Base-by-base conservation (phyloP, 2,797 vertebrate species). In the Serranus cabrilla region DNA sequence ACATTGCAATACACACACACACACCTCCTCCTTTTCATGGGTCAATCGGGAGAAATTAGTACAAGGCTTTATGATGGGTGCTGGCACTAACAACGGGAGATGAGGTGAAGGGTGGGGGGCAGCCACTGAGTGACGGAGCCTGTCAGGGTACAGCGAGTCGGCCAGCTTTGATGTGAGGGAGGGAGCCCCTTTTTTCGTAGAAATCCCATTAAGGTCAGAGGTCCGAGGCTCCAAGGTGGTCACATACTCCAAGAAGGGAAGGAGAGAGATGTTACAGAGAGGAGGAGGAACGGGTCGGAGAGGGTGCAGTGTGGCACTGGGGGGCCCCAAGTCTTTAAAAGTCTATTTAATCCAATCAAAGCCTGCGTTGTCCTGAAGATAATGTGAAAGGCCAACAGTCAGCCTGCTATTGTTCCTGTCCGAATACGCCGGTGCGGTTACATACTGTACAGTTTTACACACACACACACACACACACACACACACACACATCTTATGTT, bases 141-240 rank as follows among this genome's bases (percentile, higher is more conserved):
- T 78, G 81, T 86, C 78, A 80, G 58, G 64, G 76, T 46, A 55
- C 79, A 40, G 64, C 40, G 66, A 70, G 76, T 37, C 17, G 76
- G 59, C 21, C 20, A 50, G 42, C 89, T 91, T 90, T 91, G 88
- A 90, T 86, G 87, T 91, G 50, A 45, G 58, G 67, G 70, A 74
- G 69, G 43, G 57, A 47, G 34, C 62, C 47, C 81, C 54, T 50
- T 45, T 74, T 75, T 86, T 68, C 13, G 56, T 63, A 87, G 71
- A 81, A 61, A 62, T 73, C 57, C 73, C 52, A 40, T n/a, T 37
- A 37, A 43, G 79, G 76, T 87, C 82, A 86, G 56, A 88, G 88
- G 81, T 86, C 76, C 69, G 59, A 47, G 76, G 71, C 88, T 88
- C 75, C 39, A 37, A 74, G 86, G 88, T 88, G 88, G 88, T 85